phyloP scores from a whole-genome alignment of 2,797 vertebrate species.

The Coccyzus lansbergi region DNA sequence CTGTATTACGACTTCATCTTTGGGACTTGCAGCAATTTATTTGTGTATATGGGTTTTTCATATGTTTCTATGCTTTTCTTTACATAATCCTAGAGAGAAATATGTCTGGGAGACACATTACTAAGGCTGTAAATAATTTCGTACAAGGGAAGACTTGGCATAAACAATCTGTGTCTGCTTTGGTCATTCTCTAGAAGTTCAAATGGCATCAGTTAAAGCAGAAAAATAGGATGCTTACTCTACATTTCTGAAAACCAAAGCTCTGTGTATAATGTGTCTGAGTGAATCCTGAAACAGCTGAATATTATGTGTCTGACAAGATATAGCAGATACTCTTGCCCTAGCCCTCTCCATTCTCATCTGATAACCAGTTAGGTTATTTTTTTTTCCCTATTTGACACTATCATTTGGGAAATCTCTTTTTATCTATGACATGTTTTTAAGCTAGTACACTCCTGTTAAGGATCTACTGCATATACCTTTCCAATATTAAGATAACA shows the following conservation, averaged over 20 bases:
- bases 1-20: neutral
- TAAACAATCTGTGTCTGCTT: neutral
- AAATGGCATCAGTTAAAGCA: neutral
- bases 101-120: neutral
- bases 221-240: neutral
- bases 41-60: neutral
- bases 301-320: neutral
- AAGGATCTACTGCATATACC: slow-evolving; percentile 7
- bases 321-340: neutral
- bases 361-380: neutral
- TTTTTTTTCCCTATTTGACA: neutral
- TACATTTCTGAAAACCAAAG: neutral
- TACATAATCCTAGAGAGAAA: neutral
- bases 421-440: slow-evolving; percentile 36
- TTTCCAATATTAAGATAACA: slow-evolving; percentile 63
- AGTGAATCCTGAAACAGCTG: neutral
- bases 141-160: neutral
- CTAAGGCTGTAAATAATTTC: neutral
- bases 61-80: neutral
- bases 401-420: neutral
- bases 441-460: neutral
- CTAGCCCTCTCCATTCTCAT: neutral
- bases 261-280: neutral
- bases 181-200: neutral
- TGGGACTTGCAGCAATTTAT: neutral